Base-by-base conservation (phyloP, 2,888 invertebrate genomes). In the Hyles lineata region DNA sequence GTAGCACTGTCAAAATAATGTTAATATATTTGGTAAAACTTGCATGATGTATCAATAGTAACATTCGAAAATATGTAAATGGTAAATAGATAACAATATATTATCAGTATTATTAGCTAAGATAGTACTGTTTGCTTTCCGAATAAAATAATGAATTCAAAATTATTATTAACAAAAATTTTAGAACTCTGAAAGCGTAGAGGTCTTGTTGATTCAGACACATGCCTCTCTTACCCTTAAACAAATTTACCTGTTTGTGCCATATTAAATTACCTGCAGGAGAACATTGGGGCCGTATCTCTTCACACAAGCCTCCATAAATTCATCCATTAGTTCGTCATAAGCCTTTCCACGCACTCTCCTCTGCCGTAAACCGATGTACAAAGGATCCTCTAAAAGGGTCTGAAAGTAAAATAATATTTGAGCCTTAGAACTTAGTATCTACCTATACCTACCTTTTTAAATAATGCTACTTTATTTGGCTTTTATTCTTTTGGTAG, bases 321-420 rank as follows among this genome's bases (percentile, higher is more conserved):
- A 99, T 90, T 99, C 99, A 80, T 99, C 98, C 73, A 99, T 95
- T 74, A 99, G 96, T 9, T 97, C 97, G 80, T 98, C 98, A 88
- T 99, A 99, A 75, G 96, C 96, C 21, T 95, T 90, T 0, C 99
- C 99, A n/a, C 96, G 96, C 1, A 96, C 96, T 77, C 99, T 95
- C 75, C 96, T 96, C 82, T 98, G 97, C 71, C 97, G 95, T 70
- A 98, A 90, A 23, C 99, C 99, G 82, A 98, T 98, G 89, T 99
- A 99, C 74, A 98, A 93, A 0, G 98, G 98, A 95, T 99, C 99
- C 87, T 97, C 96, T 70, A 98, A 92, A 9, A 98, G 95, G 82
- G 95, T 95, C 96, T 96, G 86, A 17, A 90, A 89, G 55, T 61
- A 76, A 76, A 74, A 76, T 69, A 67, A 61, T 19, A 50, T 19